Evolutionary conservation across 2,113 vertebrate species (phyloP).

Genomic region (Hippocampus mohnikei): DNA sequence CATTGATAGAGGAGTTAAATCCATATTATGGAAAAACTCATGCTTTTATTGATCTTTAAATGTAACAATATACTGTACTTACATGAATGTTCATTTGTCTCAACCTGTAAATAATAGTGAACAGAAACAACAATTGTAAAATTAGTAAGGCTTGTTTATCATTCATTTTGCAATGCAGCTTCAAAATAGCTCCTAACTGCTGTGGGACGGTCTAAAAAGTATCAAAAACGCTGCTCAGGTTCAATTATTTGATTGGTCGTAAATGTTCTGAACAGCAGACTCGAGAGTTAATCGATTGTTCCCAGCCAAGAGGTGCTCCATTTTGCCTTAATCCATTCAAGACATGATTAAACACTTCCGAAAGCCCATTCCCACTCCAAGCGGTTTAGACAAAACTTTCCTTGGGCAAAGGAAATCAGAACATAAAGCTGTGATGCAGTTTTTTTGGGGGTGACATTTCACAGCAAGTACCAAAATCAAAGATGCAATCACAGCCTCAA

Average conservation of each 20-base stretch:
- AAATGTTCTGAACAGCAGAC: background rate
- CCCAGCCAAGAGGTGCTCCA: background rate
- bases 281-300: background rate
- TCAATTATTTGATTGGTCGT: background rate
- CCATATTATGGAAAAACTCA: slow-evolving; percentile 55
- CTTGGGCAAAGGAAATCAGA: background rate
- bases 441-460: background rate
- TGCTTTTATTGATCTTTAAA: slow-evolving; percentile 67
- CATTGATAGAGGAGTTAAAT: background rate
- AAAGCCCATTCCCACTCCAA: background rate
- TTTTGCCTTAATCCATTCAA: background rate
- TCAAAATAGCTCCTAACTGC: background rate
- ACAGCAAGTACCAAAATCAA: background rate
- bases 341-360: slow-evolving; percentile 2
- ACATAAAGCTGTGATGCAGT: slow-evolving; percentile 3
- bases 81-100: slow-evolving; percentile 52
- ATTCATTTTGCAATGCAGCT: background rate
- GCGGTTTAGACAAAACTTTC: background rate
- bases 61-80: slow-evolving; percentile 59
- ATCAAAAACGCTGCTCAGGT: background rate
- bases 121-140: slow-evolving; percentile 35
- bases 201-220: background rate
- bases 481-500: background rate
- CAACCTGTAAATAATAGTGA: slow-evolving; percentile 52
- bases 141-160: slow-evolving; percentile 49